Conservation (phyloP, 2,888 invertebrate genomes). For the Rhagonycha fulva region DNA sequence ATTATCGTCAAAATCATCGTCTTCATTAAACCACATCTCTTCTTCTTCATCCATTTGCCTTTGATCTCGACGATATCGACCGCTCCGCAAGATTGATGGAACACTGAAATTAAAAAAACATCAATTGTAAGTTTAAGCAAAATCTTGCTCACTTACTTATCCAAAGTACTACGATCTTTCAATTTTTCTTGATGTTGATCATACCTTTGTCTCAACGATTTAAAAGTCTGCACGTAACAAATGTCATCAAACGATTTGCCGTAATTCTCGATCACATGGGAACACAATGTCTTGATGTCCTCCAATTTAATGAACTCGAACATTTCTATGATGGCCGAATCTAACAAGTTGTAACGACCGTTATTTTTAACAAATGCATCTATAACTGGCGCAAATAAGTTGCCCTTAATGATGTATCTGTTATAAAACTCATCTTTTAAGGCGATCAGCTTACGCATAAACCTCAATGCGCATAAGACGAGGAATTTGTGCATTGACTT, state of each 20-base stretch:
- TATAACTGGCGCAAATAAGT: slow-evolving; percentile 93
- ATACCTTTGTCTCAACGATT: slow-evolving; percentile 84
- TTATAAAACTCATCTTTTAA: slow-evolving; percentile 99
- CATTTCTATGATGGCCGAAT: slow-evolving; percentile 98
- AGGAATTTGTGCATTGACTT: slow-evolving; percentile 97
- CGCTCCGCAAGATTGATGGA: slow-evolving; percentile 78
- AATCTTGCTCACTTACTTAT: slow-evolving; percentile 58
- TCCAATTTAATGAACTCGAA: slow-evolving; percentile 98
- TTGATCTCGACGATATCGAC: slow-evolving; percentile 88
- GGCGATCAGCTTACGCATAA: slow-evolving; percentile 96
- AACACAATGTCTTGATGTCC: slow-evolving; percentile 87
- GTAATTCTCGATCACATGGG: slow-evolving; percentile 95
- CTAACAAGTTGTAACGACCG: slow-evolving; percentile 96
- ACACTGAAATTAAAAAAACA: slow-evolving; percentile 58
- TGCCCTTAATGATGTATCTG: slow-evolving; percentile 91
- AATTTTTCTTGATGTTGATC: slow-evolving; percentile 91
- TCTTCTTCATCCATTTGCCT: slow-evolving; percentile 96
- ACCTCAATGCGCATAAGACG: slow-evolving; percentile 92
- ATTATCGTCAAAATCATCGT: slow-evolving; percentile 89
- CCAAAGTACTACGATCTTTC: slow-evolving; percentile 79
- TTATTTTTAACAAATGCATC: slow-evolving; percentile 97
- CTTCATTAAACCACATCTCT: slow-evolving; percentile 99
- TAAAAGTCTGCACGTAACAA: slow-evolving; percentile 98
- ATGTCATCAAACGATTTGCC: slow-evolving; percentile 92
- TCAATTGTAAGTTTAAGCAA: background rate